A percentile compares a stretch with the other conserved stretches of the same genome.
Evolutionary conservation across 2,113 vertebrate genomes (phyloP).

Genomic region (Axis porcinus): DNA sequence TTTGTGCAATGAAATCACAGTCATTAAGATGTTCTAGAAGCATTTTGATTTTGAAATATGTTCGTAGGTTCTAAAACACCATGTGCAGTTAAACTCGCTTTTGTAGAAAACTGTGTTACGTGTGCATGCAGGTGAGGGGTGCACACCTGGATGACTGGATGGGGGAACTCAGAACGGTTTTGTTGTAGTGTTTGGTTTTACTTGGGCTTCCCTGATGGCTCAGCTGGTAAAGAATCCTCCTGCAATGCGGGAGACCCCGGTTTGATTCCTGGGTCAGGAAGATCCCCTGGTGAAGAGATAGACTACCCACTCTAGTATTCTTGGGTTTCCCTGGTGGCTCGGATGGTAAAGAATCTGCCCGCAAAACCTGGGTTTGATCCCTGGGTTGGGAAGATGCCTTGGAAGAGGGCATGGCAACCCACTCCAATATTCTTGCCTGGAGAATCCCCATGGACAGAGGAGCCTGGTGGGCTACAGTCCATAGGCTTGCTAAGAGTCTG

Average conservation of each 20-base stretch:
- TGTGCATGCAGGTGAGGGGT: accelerated
- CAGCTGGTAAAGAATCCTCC: not conserved
- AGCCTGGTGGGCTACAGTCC: not conserved
- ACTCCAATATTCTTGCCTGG: not conserved
- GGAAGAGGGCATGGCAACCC: not conserved
- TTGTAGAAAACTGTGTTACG: not conserved
- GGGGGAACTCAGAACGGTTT: not conserved
- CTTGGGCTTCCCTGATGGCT: not conserved
- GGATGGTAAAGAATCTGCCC: not conserved
- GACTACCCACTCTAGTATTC: not conserved
- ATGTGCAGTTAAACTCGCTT: not conserved
- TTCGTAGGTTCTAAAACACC: not conserved
- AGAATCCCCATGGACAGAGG: not conserved
- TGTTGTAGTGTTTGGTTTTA: not conserved
- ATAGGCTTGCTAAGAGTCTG: not conserved
- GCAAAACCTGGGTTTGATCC: not conserved
- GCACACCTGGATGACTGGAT: accelerated
- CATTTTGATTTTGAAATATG: not conserved
- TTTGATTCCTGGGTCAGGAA: not conserved
- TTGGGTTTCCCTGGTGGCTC: not conserved
- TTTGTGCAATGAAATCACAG: not conserved
- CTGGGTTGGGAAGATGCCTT: not conserved
- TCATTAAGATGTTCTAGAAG: not conserved
- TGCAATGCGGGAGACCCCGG: not conserved
- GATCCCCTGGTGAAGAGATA: not conserved